Evolutionary conservation across 2,113 vertebrate species (phyloP).

Genomic region (Nansenia antarctica): DNA sequence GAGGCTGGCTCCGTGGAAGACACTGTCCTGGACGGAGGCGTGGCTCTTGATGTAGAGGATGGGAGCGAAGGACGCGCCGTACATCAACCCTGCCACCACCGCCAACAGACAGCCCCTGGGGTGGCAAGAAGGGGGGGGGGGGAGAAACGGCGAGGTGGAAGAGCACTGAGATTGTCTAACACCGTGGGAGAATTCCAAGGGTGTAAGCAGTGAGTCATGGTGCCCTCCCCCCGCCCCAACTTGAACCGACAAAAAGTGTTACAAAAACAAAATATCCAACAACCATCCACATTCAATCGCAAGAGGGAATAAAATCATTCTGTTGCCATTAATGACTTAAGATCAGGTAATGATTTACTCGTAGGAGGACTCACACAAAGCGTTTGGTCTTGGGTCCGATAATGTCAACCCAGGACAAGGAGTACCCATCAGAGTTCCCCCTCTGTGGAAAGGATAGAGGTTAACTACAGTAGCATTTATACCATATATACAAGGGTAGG

Average conservation of each 20-base stretch:
- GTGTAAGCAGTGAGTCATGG: too few relatives aligned
- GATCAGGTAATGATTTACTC: too few relatives aligned
- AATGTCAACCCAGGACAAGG: slow-evolving; percentile 81
- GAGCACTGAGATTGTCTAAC: too few relatives aligned
- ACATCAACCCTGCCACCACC: slow-evolving; percentile 81
- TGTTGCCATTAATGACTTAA: too few relatives aligned
- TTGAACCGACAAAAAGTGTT: too few relatives aligned
- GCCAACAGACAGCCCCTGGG: slow-evolving; percentile 85
- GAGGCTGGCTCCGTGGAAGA: slow-evolving; percentile 83
- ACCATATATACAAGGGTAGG: too few relatives aligned
- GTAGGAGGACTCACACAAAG: slow-evolving; percentile 75
- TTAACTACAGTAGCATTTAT: too few relatives aligned
- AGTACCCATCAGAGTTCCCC: slow-evolving; percentile 63
- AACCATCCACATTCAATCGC: too few relatives aligned
- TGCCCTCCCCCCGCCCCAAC: too few relatives aligned
- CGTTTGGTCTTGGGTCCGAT: slow-evolving; percentile 72
- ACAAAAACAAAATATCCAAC: too few relatives aligned
- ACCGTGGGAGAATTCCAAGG: not conserved
- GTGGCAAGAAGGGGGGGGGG: not conserved
- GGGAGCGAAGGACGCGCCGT: slow-evolving; percentile 82
- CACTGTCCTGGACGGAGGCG: slow-evolving; percentile 73
- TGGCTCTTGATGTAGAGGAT: slow-evolving; percentile 90
- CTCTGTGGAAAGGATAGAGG: slow-evolving; percentile 68
- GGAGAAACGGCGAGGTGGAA: too few relatives aligned
- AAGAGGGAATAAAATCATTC: too few relatives aligned